phyloP scores from a whole-genome alignment of 2,113 vertebrate species.

The Erpornis zantholeuca region DNA sequence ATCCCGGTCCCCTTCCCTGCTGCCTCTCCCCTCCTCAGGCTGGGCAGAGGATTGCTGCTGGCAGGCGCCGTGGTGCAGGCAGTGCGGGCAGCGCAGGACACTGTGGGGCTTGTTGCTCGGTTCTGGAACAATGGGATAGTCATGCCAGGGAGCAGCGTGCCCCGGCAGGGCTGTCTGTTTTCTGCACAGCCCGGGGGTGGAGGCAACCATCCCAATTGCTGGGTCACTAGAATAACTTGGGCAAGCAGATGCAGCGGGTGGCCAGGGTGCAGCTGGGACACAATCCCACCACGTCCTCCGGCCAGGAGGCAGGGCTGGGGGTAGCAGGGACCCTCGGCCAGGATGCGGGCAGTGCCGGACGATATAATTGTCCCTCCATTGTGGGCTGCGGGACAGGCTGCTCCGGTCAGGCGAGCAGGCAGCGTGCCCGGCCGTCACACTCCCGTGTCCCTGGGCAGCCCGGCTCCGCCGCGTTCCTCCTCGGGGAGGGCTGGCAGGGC shows the following conservation, averaged over 20 bases:
- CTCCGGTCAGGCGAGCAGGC: background rate
- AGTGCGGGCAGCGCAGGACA: background rate
- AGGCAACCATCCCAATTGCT: accelerated
- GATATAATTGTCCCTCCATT: background rate
- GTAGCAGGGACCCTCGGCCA: accelerated
- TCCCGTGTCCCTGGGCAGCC: background rate
- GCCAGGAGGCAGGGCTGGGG: background rate
- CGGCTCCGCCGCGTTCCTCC: background rate
- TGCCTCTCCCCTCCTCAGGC: accelerated
- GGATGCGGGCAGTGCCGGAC: background rate
- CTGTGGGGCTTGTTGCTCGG: background rate
- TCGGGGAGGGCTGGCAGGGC: background rate
- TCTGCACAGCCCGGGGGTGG: background rate
- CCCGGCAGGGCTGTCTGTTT: background rate
- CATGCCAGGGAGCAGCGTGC: background rate
- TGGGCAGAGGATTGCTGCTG: background rate
- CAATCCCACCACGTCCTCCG: background rate
- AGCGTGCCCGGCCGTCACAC: background rate
- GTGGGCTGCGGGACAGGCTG: background rate
- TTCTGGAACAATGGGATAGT: slow-evolving; percentile 15
- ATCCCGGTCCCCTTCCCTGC: background rate
- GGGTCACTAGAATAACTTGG: background rate
- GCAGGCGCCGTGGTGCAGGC: background rate
- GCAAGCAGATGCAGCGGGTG: background rate
- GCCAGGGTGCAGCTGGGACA: too few species aligned